Conservation (phyloP, 2,888 invertebrate species). For the Metellina segmentata region DNA sequence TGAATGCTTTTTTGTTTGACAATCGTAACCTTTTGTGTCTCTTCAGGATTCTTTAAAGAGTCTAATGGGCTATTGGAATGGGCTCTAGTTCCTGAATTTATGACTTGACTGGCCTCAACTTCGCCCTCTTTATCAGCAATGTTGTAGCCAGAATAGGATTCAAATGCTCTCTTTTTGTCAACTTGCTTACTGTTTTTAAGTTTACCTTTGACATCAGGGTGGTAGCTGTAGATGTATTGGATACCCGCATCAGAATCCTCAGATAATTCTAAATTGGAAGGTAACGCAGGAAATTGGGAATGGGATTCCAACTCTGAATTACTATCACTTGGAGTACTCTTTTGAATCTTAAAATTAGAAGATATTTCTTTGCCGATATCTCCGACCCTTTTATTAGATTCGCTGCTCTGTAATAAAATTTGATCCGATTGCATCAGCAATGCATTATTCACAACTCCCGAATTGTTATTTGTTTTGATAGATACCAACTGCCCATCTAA, state of each 20-base stretch:
- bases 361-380: background rate
- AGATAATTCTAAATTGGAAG: background rate
- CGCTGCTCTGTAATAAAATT: background rate
- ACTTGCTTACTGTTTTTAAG: background rate
- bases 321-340: background rate
- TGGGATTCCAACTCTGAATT: background rate
- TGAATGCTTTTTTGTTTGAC: constrained; percentile 35
- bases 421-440: background rate
- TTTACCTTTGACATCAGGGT: background rate
- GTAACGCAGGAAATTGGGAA: background rate
- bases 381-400: background rate
- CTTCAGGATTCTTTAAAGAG: background rate
- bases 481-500: background rate
- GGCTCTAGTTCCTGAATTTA: background rate
- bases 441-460: background rate
- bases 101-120: background rate
- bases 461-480: background rate
- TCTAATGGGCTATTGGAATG: background rate
- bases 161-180: background rate
- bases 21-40: constrained; percentile 52
- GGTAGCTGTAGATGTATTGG: background rate
- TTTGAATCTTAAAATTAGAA: background rate
- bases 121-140: background rate
- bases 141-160: background rate
- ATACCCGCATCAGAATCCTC: background rate